phyloP scores from a whole-genome alignment of 1,140 invertebrate genomes.

The Zophobas morio region DNA sequence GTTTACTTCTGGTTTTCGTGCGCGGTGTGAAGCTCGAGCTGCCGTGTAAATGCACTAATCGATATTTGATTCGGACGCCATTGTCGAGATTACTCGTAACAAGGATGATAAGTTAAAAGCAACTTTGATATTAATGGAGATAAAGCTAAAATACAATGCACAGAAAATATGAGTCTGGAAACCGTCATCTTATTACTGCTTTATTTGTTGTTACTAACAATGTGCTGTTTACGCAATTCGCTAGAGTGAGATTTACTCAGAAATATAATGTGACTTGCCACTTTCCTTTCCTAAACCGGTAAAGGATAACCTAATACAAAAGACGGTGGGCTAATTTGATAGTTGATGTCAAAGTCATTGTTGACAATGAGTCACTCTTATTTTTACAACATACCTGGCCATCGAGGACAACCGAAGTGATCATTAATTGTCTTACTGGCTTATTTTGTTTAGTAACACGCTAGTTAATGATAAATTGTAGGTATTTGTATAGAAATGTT shows the following conservation, averaged over 20 bases:
- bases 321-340: slow-evolving; percentile 14
- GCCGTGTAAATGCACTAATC: slow-evolving; percentile 15
- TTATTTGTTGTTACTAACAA: too few species aligned
- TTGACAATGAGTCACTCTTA: not conserved
- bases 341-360: not conserved
- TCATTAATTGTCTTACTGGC: not conserved
- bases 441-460: slow-evolving; percentile 22
- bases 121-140: not conserved
- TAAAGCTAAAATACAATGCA: too few species aligned
- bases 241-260: too few species aligned
- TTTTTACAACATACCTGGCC: not conserved
- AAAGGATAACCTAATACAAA: slow-evolving; percentile 30
- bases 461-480: slow-evolving; percentile 19
- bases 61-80: slow-evolving; percentile 31
- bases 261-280: not conserved
- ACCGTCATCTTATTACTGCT: too few species aligned
- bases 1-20: not conserved
- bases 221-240: too few species aligned
- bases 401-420: not conserved
- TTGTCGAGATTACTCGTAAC: not conserved
- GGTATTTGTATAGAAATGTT: slow-evolving; percentile 44
- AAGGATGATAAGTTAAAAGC: not conserved
- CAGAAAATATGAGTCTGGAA: too few species aligned
- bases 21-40: not conserved
- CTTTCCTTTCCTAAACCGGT: not conserved